Evolutionary conservation across 2,888 invertebrate genomes (phyloP).

Genomic region (Drosophila mimetica): DNA sequence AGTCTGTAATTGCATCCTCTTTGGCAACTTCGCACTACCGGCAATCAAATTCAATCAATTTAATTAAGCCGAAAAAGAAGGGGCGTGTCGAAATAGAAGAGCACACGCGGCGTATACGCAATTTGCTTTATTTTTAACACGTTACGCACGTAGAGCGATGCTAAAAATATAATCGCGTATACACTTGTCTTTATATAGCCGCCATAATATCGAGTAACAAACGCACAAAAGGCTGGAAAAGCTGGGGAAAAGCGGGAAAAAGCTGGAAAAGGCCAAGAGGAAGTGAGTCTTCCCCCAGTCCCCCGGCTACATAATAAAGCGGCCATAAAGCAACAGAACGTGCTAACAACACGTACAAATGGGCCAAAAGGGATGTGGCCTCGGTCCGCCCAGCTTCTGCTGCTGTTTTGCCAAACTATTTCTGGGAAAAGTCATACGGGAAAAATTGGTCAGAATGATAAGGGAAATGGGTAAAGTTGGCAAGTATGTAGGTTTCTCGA

Average conservation of each 20-base stretch:
- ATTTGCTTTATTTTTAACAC: slow-evolving; percentile 76
- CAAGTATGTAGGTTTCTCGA: neutral
- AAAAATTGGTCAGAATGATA: slow-evolving; percentile 2
- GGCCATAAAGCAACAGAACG: slow-evolving; percentile 71
- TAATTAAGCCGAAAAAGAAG: slow-evolving; percentile 58
- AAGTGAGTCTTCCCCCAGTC: slow-evolving; percentile 17
- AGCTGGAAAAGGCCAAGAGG: slow-evolving; percentile 8
- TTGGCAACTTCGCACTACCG: slow-evolving; percentile 25
- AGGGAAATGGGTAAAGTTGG: slow-evolving; percentile 3
- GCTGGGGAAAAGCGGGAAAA: neutral
- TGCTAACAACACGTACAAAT: slow-evolving; percentile 77
- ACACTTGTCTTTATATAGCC: slow-evolving; percentile 74
- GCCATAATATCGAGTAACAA: slow-evolving; percentile 78
- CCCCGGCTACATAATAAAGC: slow-evolving; percentile 68
- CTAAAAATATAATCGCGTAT: slow-evolving; percentile 71
- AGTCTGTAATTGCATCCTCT: slow-evolving; percentile 58
- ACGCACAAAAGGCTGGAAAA: slow-evolving; percentile 31
- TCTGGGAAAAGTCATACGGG: slow-evolving; percentile 4
- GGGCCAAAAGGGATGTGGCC: slow-evolving; percentile 49
- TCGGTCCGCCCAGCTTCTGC: slow-evolving; percentile 7
- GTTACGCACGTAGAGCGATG: slow-evolving; percentile 75
- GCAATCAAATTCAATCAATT: slow-evolving; percentile 79
- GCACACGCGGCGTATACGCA: slow-evolving; percentile 49
- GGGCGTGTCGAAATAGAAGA: slow-evolving; percentile 15
- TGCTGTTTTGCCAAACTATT: slow-evolving; percentile 20